phyloP scores from a whole-genome alignment of 2,113 vertebrate genomes.

The Propithecus coquereli region DNA sequence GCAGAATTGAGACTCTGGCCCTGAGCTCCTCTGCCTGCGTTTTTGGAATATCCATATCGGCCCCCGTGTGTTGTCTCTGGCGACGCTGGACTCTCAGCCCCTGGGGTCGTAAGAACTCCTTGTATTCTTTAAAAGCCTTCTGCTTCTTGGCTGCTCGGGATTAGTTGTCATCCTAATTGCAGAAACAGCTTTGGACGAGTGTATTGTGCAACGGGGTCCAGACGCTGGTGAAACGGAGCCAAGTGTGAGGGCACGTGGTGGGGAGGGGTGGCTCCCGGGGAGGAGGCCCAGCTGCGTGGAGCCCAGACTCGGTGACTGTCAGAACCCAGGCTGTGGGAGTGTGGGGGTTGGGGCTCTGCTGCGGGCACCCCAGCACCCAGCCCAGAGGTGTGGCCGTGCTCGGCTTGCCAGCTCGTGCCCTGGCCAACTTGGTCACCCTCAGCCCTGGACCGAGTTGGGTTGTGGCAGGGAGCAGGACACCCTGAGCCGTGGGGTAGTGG shows the following conservation, averaged over 20 bases:
- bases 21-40: neutral
- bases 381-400: neutral
- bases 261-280: neutral
- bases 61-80: neutral
- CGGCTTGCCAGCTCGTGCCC: neutral
- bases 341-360: neutral
- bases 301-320: neutral
- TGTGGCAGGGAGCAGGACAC: neutral
- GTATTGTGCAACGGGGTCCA: conserved; percentile 60
- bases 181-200: conserved; percentile 63
- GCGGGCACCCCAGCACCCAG: neutral
- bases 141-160: conserved; percentile 59
- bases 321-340: neutral
- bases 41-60: neutral
- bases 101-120: conserved; percentile 40
- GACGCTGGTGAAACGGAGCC: conserved; percentile 41
- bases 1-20: neutral
- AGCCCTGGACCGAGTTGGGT: neutral
- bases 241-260: neutral
- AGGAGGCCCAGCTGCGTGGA: conserved; percentile 51
- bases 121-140: conserved; percentile 60
- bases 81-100: neutral
- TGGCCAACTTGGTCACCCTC: neutral
- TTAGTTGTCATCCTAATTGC: conserved; percentile 71
- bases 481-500: neutral